Evolutionary conservation across 2,113 vertebrate species (phyloP).

Genomic region (Pelvicachromis taeniatus): DNA sequence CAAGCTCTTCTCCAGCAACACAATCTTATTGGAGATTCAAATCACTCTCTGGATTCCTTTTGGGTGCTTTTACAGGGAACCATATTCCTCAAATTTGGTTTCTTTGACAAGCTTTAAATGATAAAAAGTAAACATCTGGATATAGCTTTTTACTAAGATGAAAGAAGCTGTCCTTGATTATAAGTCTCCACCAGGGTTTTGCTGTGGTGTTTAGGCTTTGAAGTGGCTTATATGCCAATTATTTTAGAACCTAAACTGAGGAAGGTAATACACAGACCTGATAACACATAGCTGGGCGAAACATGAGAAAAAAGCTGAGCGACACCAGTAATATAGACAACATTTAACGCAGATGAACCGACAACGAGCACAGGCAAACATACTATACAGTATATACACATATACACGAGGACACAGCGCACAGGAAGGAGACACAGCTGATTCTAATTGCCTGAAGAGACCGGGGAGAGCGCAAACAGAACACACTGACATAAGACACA

Average conservation of each 20-base stretch:
- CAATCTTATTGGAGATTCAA: not conserved
- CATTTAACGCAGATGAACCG: no score
- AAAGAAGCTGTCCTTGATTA: not conserved
- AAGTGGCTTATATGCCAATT: not conserved
- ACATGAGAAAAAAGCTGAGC: no score
- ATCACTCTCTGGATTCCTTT: constrained; percentile 1
- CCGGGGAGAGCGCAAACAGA: no score
- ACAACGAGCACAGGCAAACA: no score
- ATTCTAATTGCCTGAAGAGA: no score
- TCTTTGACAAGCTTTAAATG: not conserved
- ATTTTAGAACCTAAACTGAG: not conserved
- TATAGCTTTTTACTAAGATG: not conserved
- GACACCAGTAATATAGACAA: no score
- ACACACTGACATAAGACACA: no score
- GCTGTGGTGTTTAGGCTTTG: not conserved
- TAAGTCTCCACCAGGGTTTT: not conserved
- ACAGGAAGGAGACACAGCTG: no score
- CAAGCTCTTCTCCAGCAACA: not conserved
- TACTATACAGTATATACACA: no score
- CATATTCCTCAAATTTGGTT: not conserved
- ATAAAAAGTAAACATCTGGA: not conserved
- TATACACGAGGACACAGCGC: no score
- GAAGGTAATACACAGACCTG: no score
- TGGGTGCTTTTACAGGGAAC: not conserved
- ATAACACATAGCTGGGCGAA: no score